Conservation (phyloP, 2,113 vertebrate genomes). For the Petroica traversi region DNA sequence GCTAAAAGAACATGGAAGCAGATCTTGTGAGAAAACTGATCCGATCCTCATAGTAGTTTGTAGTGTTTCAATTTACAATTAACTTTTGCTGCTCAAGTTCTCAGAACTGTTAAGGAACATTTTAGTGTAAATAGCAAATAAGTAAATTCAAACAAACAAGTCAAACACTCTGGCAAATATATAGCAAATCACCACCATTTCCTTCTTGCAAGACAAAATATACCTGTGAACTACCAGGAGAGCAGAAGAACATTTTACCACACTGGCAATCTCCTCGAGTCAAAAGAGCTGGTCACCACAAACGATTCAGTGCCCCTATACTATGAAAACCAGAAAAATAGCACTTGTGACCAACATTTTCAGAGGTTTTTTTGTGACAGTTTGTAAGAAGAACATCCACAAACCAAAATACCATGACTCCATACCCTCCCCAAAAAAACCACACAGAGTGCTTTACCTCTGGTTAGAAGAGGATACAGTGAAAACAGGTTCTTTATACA, state of each 20-base stretch:
- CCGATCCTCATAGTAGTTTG: not conserved
- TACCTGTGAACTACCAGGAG: not conserved
- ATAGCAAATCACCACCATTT: not conserved
- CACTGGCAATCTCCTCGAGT: not conserved
- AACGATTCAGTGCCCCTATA: not conserved
- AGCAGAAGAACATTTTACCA: not conserved
- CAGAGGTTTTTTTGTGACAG: not conserved
- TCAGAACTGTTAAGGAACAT: not conserved
- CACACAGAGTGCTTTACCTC: not conserved
- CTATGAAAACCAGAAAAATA: not conserved
- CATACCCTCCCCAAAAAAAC: rapidly evolving
- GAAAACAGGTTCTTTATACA: not conserved
- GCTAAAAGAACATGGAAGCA: not conserved
- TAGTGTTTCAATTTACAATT: not conserved
- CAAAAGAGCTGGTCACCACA: not conserved
- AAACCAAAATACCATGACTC: not conserved
- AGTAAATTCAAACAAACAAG: not conserved
- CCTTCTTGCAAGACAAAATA: not conserved
- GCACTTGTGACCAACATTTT: not conserved
- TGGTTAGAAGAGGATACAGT: not conserved
- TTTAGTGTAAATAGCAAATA: not conserved
- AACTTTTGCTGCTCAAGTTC: not conserved
- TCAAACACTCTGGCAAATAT: not conserved
- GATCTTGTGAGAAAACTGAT: not conserved
- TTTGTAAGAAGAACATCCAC: not conserved